Base-by-base conservation (phyloP, 2,113 vertebrate genomes). In the Cyphomyrus plagiostoma region DNA sequence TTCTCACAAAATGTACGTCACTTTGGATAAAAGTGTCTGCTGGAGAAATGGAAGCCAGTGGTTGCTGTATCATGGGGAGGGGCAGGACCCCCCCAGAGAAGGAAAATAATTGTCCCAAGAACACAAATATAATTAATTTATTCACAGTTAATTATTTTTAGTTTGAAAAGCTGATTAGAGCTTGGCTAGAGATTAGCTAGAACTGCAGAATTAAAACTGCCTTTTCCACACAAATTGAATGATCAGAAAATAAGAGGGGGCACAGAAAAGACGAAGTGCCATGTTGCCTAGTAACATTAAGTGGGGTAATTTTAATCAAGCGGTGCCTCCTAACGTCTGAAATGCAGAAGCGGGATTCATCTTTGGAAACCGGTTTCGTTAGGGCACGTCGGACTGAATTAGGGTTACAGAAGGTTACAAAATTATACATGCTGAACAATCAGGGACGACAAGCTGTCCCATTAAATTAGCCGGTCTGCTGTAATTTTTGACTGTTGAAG, bases 271-370 rank as follows among this genome's bases (percentile, higher is more conserved):
- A 80, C 74, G n/a, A 80, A 35, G 35, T 42, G 19, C 74, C 17
- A 0, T 80, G 74, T 80, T 80, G 74, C 30, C 74, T 80, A 80
- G 35, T 80, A 42, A 42, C 74, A 17, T 70, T 70, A 80, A 80
- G 74, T 80, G 35, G 19, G 74, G 74, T 80, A 80, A 80, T 80
- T 80, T 80, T 80, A 80, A 80, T 80, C 62, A 70, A 70, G 62
- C 10, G 3, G 13, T 70, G 26, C 62, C n/a, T 26, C n/a, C n/a
- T 30, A 70, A 30, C 62, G 74, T 7, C 74, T 19, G 74, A 42
- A 80, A 80, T 19, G 13, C 35, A 77, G 70, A 35, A 39, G 26
- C 30, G 8, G 74, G 35, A 19, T 77, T 77, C 70, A 77, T 77
- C 70, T 77, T 7, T 19, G 35, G 70, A 80, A 19, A 2, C 39